These are phyloP conservation scores for Lanistes nyassanus DNA, from an alignment of 1,140 invertebrate genomes.

Conservation along the genomic window DNA sequence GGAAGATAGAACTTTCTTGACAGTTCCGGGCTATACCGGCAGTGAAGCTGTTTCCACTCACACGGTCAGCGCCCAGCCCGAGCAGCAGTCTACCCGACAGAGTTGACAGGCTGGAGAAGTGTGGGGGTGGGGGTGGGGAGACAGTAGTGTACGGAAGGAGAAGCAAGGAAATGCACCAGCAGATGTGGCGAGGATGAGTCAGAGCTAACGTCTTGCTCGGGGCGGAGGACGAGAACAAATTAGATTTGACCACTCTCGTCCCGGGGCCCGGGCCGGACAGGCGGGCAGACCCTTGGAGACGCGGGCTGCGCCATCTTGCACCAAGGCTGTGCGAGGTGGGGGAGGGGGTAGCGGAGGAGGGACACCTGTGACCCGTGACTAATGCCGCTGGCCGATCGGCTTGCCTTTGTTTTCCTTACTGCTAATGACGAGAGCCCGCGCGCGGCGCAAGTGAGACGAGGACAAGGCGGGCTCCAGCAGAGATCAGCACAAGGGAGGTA, in stretches of 20 bases:
- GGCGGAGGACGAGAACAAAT: constrained; percentile 8
- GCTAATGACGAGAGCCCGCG: no score
- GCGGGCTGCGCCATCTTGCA: no score
- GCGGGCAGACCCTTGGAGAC: background rate
- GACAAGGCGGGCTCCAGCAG: no score
- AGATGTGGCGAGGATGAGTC: constrained; percentile 9
- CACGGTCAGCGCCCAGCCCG: no score
- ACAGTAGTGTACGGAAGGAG: background rate
- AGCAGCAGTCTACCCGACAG: no score
- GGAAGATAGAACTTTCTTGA: no score
- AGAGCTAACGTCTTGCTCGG: background rate
- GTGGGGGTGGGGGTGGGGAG: background rate
- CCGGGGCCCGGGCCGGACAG: background rate
- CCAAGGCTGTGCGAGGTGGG: background rate
- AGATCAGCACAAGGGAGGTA: no score
- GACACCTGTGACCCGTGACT: background rate
- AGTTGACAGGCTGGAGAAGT: no score
- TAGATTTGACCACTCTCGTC: constrained; percentile 7
- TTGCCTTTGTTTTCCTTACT: no score
- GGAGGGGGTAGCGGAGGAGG: background rate
- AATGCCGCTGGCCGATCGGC: background rate
- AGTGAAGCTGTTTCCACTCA: no score
- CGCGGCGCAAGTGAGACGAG: no score
- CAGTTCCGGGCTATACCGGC: no score
- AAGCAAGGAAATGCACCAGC: constrained; percentile 1